Base-by-base conservation (phyloP, 2,797 vertebrate genomes). In the Tolypeutes matacus region DNA sequence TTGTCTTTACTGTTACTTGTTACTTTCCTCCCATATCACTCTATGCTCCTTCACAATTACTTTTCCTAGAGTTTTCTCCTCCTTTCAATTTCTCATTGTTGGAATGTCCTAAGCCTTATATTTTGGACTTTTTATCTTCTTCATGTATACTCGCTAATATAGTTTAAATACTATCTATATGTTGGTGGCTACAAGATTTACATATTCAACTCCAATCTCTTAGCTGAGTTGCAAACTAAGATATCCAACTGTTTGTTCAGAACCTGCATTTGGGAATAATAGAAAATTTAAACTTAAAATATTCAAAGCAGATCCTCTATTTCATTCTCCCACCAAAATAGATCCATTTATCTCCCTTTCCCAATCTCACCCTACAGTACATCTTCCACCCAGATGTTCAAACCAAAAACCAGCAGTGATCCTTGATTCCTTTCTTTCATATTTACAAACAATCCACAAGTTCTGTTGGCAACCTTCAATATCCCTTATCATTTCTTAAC, bases 201-300 rank as follows among this genome's bases (percentile, higher is more conserved):
- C 87, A 95, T 96, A 95, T 91, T 83, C 14, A 93, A 85, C 53
- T 95, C 51, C 60, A 92, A 88, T 90, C 86, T 85, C 69, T 94
- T 29, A 67, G 82, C 91, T 75, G 69, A 58, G 75, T 49, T 91
- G 58, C 86, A 69, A 83, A 95, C 86, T 93, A 95, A 97, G 96
- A 96, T 96, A 97, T 89, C 64, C 83, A 88, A 65, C 93, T 93
- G 94, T 94, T 85, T 97, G 93, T 78, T 96, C 86, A 90, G 49
- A 69, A 92, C 73, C 51, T 95, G 89, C 86, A 92, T 82, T 91
- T 91, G 78, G 86, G 39, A 91, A 72, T 95, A 91, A 34, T 27
- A 72, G 23, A 23, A 11, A 72, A 95, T 95, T 96, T 96, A 97
- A 85, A 94, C 58, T 96, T 94, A 96, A 96, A 94, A 92, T 87